Conservation (phyloP, 2,797 vertebrate genomes). For the Enteromius fasciolatus region DNA sequence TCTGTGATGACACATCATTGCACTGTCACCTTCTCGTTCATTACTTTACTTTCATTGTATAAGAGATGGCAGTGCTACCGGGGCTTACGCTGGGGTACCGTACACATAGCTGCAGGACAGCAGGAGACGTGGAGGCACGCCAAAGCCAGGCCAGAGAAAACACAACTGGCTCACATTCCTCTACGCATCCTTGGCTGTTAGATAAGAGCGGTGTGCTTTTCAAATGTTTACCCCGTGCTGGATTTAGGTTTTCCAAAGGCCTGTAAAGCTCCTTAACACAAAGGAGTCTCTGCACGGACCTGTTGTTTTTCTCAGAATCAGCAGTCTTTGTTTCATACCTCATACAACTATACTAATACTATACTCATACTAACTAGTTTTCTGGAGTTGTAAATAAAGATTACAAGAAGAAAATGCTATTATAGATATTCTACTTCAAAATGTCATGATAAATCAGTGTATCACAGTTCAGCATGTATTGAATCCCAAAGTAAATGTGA, state of each 20-base stretch:
- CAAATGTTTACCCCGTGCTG: background rate
- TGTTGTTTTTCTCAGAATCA: slow-evolving; percentile 4
- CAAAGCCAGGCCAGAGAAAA: slow-evolving; percentile 48
- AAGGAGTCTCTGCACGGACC: background rate
- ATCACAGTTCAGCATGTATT: background rate
- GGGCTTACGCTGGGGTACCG: slow-evolving; percentile 30
- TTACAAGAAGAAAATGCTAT: background rate
- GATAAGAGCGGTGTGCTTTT: slow-evolving; percentile 18
- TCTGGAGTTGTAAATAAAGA: background rate
- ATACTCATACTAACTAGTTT: background rate
- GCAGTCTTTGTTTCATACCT: background rate
- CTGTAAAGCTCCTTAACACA: slow-evolving; percentile 34
- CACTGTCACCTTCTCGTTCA: slow-evolving; percentile 27
- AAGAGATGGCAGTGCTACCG: background rate
- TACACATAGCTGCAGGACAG: slow-evolving; percentile 23
- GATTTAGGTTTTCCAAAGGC: slow-evolving; percentile 31
- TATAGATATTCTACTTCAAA: background rate
- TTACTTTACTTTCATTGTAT: background rate
- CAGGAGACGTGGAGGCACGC: slow-evolving; percentile 13
- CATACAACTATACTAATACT: background rate
- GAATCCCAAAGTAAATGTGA: no score
- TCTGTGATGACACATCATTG: slow-evolving; percentile 30
- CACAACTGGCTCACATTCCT: slow-evolving; percentile 28
- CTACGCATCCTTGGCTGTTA: slow-evolving; percentile 11
- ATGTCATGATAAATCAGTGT: background rate